Evolutionary conservation across 2,113 vertebrate genomes (phyloP), one percentile per base, ranked within the genome.

Genomic region (Neolamprologus cancellatus): DNA sequence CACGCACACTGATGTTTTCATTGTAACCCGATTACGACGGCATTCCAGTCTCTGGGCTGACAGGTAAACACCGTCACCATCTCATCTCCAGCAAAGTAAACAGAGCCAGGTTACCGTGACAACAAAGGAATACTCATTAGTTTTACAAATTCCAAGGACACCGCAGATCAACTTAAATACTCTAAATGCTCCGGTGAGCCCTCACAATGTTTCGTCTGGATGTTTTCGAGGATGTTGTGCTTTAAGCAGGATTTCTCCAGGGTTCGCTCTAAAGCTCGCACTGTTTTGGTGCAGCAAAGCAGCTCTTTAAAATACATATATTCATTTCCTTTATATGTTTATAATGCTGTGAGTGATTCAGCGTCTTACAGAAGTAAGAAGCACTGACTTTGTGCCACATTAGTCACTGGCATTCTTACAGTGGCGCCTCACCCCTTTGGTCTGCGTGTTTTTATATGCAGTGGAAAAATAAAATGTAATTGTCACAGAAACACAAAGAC

Each of bases 111-210:
- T 23, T 11, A 32, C 64, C 41, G 25, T 0, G 28, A 83, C 81
- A 52, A 74, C 86, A 79, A 84, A 89, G 83, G 81, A 78, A 52
- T 6, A 30, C 20, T 81, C 88, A 87, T 93, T 57, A 57, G 23
- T 57, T 17, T 71, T 52, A 50, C 25, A 48, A 20, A 53, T 23
- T 78, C 25, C 25, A 76, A 30, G 23, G 2, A 9, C 5, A 10
- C 44, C 3, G 6, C 28, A 34, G 48, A 13, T 78, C 48, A 78
- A 15, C 44, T n/a, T 34, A 34, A 52, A n/a, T 76, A 7, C 25
- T 76, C 41, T 52, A 20, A 78, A 30, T 48, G 9, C 10, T 76
- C 23, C 48, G 9, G 69, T 48, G 44, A 76, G 23, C 25, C 69
- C 44, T 30, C 17, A 30, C 28, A 46, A 30, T 12, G 41, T 48